phyloP scores from a whole-genome alignment of 2,888 invertebrate species.

The Lycophotia porphyrea region DNA sequence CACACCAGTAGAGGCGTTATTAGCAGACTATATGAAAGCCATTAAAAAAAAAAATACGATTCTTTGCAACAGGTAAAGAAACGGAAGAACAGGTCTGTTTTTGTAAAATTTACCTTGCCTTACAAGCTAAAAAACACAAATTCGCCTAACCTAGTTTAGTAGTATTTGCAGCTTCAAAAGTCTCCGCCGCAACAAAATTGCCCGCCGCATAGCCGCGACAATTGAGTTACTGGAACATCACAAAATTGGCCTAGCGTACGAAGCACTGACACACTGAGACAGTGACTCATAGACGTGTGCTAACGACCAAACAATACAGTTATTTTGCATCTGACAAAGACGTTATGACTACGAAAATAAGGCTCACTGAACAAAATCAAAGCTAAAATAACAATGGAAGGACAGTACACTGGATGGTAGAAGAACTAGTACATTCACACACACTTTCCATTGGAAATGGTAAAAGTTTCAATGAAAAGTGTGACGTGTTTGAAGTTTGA shows the following conservation, averaged over 20 bases:
- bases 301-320: slow-evolving; percentile 1
- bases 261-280: slow-evolving; percentile 39
- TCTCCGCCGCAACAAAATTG: neutral
- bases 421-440: neutral
- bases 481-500: neutral
- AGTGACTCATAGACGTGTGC: slow-evolving; percentile 35
- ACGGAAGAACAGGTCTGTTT: neutral
- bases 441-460: no score
- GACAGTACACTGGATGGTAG: neutral
- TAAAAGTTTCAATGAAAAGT: slow-evolving; percentile 20
- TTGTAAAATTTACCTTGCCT: neutral
- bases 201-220: slow-evolving; percentile 5
- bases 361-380: neutral
- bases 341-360: neutral
- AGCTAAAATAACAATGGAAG: neutral
- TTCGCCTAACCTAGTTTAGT: neutral
- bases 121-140: neutral
- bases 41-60: no score
- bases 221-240: slow-evolving; percentile 38
- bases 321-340: neutral
- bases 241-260: slow-evolving; percentile 34
- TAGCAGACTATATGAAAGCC: no score
- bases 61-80: neutral
- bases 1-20: neutral
- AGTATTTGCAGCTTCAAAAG: neutral